phyloP scores from a whole-genome alignment of 2,888 invertebrate genomes.

The Nymphalis c-album region DNA sequence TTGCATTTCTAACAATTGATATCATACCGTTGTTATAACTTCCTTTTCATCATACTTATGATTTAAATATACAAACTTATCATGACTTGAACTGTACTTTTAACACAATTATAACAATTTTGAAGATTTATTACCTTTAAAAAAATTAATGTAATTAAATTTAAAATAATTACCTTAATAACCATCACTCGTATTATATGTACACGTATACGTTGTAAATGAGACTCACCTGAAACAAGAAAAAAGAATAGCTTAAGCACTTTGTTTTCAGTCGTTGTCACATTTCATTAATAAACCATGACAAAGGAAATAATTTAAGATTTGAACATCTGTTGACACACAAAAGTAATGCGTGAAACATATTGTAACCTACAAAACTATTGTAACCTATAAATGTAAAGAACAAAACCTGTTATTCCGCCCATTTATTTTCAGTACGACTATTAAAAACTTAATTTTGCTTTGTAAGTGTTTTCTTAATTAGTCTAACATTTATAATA shows the following conservation, averaged over 20 bases:
- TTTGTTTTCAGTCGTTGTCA: conserved; percentile 41
- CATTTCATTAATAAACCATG: conserved; percentile 45
- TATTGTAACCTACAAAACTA: conserved; percentile 40
- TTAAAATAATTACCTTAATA: conserved; percentile 8
- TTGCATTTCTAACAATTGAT: no score
- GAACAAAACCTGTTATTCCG: not conserved
- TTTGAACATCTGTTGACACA: conserved; percentile 61
- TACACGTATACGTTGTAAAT: conserved; percentile 28
- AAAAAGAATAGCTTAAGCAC: conserved; percentile 39
- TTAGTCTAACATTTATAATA: no score
- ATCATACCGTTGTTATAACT: no score
- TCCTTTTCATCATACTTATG: no score
- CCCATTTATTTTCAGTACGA: no score
- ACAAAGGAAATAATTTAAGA: conserved; percentile 51
- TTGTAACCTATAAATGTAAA: not conserved
- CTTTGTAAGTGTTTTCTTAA: no score
- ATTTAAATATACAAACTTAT: no score
- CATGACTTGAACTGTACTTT: no score
- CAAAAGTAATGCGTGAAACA: conserved; percentile 37
- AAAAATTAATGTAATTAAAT: no score
- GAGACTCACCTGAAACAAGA: conserved; percentile 72
- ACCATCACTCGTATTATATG: not conserved
- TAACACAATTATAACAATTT: no score
- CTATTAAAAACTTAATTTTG: no score
- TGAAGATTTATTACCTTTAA: no score